phyloP scores from a whole-genome alignment of 1,140 invertebrate species.

The Drosophila busckii region DNA sequence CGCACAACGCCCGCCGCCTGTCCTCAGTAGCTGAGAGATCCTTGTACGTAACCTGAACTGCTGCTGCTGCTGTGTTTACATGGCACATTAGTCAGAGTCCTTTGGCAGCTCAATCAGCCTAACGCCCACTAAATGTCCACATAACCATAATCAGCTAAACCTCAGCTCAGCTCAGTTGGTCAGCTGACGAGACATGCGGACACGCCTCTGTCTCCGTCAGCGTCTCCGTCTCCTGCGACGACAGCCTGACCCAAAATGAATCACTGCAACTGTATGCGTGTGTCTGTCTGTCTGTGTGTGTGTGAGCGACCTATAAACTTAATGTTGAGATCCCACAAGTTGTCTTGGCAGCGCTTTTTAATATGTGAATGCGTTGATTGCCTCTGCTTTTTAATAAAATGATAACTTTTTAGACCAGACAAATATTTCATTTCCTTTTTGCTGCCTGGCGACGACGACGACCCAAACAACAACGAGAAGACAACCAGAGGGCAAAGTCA shows the following conservation, averaged over 20 bases:
- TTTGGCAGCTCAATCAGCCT: slow-evolving; percentile 33
- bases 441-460: slow-evolving; percentile 38
- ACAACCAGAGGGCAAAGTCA: slow-evolving; percentile 20
- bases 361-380: slow-evolving; percentile 78
- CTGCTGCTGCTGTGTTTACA: slow-evolving; percentile 5
- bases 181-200: slow-evolving; percentile 44
- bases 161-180: slow-evolving; percentile 45
- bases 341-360: slow-evolving; percentile 48
- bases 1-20: slow-evolving; percentile 21
- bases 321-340: slow-evolving; percentile 62
- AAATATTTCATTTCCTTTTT: slow-evolving; percentile 78
- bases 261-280: background rate
- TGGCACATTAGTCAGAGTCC: slow-evolving; percentile 51
- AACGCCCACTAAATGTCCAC: slow-evolving; percentile 39
- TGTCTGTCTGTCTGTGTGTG: background rate
- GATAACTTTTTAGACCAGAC: slow-evolving; percentile 78
- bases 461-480: slow-evolving; percentile 17
- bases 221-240: slow-evolving; percentile 3
- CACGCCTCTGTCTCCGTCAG: slow-evolving; percentile 73
- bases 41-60: slow-evolving; percentile 9
- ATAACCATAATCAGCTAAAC: slow-evolving; percentile 17
- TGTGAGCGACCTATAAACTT: slow-evolving; percentile 52
- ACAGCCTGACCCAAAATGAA: slow-evolving; percentile 37
- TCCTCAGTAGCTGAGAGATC: no score
- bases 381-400: slow-evolving; percentile 78